Evolutionary conservation across 2,797 vertebrate species (phyloP), one percentile per base, ranked within the genome.

Genomic region (Phylloscopus collybita): DNA sequence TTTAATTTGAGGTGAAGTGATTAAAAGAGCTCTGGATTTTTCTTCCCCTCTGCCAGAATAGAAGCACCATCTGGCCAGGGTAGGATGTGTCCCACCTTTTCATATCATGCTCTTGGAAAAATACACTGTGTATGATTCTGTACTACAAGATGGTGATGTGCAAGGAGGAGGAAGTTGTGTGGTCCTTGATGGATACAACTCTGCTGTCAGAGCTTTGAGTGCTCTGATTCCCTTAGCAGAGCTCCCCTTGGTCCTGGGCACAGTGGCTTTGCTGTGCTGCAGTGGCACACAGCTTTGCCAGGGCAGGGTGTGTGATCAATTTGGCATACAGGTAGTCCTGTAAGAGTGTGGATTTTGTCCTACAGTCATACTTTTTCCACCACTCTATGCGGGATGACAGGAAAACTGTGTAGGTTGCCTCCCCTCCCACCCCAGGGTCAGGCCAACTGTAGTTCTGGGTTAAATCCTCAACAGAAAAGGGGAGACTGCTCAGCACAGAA

Each of bases 21-120:
- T 85, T 87, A 60, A 81, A 94, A 86, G 66, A 73, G 15, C 70
- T 86, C 51, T 70, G 73, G n/a, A 49, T 66, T 81, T 93, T 93
- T 79, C 21, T 51, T 86, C 32, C 10, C 17, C 13, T 80, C 51
- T 62, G 54, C 80, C 66, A 79, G 85, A 88, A 79, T 27, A 92
- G 69, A 90, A 72, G 38, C 30, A 32, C 44, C 47, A 73, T 86
- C 82, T 96, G 74, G 30, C 50, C 36, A 62, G 42, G 47, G 34
- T 36, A 51, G 18, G 36, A 61, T 45, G 12, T 69, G 20, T 86
- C 56, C n/a, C 26, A 70, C 54, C 29, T 79, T 88, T 69, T 69
- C 18, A 13, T 61, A 73, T 34, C 47, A 40, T 44, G 15, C 13
- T 66, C 13, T 75, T 1, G 2, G 27, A 79, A 54, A 38, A 79